Evolutionary conservation across 2,797 vertebrate genomes (phyloP).

Genomic region (Jordanella pulchra): DNA sequence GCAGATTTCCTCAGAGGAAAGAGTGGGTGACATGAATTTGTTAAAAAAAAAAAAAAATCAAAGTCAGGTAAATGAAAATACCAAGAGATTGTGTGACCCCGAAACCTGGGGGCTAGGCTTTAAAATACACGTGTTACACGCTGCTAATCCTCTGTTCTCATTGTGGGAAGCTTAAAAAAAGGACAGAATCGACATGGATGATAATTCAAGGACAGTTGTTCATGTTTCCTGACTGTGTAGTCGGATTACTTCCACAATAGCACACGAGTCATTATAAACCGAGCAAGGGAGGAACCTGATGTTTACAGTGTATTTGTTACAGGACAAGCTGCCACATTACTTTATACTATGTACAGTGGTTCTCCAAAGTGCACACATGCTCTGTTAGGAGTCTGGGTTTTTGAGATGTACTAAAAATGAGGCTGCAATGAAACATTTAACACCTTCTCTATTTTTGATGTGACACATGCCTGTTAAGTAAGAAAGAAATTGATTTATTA

Average conservation of each 20-base stretch:
- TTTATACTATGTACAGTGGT: not conserved
- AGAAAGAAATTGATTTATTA: not conserved
- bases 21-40: constrained; percentile 63
- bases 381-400: not conserved
- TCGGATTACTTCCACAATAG: constrained; percentile 10
- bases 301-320: not conserved
- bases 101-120: constrained; percentile 20
- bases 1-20: constrained; percentile 70
- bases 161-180: constrained; percentile 1
- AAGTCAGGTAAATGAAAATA: constrained; percentile 10
- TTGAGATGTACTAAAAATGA: not conserved
- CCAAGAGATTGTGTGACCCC: not conserved
- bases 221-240: constrained; percentile 1
- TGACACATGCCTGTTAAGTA: not conserved
- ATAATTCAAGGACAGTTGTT: constrained; percentile 6
- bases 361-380: not conserved
- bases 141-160: not conserved
- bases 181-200: not conserved
- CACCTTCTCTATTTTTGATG: not conserved
- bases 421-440: not conserved
- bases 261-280: not conserved
- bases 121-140: constrained; percentile 14
- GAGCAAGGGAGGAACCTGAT: not conserved
- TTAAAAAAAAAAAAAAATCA: no score
- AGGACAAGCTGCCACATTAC: not conserved